These are phyloP conservation scores for Hippocampus zosterae DNA, from an alignment of 2,113 vertebrate genomes.

Conservation along the genomic window DNA sequence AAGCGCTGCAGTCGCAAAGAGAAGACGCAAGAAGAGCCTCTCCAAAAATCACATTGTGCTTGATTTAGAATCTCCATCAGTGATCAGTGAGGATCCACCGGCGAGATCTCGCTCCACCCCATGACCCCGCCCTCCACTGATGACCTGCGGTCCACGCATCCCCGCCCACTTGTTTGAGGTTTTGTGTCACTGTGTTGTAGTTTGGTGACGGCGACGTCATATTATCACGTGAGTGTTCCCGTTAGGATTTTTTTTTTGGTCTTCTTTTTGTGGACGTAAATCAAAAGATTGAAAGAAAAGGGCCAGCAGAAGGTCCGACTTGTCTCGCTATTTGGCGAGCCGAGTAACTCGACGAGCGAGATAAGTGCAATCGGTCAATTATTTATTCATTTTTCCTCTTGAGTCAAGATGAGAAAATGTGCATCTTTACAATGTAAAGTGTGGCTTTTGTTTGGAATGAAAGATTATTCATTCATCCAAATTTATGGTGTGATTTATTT, in stretches of 20 bases:
- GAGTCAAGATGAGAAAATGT: not conserved
- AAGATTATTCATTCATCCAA: slow-evolving; percentile 31
- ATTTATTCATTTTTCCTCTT: not conserved
- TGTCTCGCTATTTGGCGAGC: not conserved
- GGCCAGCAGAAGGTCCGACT: not conserved
- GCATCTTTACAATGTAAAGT: slow-evolving; percentile 50
- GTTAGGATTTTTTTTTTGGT: not conserved
- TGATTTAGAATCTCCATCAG: slow-evolving; percentile 99
- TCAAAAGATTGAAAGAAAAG: too few species aligned
- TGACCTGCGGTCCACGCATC: slow-evolving; percentile 13
- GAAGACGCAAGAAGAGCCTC: not conserved
- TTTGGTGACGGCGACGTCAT: not conserved
- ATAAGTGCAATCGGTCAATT: not conserved
- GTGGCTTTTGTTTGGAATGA: slow-evolving; percentile 9
- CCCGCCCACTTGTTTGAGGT: not conserved
- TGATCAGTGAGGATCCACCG: slow-evolving; percentile 88
- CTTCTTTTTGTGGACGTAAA: not conserved
- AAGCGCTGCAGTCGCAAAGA: slow-evolving; percentile 56
- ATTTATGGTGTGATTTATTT: slow-evolving; percentile 20
- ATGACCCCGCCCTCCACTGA: slow-evolving; percentile 13
- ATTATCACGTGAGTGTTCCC: not conserved
- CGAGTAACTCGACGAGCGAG: not conserved
- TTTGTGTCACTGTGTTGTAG: not conserved
- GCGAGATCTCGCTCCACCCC: slow-evolving; percentile 9
- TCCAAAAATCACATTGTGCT: slow-evolving; percentile 76